Conservation (phyloP, 2,797 vertebrate species). For the Lycodopsis pacificus region DNA sequence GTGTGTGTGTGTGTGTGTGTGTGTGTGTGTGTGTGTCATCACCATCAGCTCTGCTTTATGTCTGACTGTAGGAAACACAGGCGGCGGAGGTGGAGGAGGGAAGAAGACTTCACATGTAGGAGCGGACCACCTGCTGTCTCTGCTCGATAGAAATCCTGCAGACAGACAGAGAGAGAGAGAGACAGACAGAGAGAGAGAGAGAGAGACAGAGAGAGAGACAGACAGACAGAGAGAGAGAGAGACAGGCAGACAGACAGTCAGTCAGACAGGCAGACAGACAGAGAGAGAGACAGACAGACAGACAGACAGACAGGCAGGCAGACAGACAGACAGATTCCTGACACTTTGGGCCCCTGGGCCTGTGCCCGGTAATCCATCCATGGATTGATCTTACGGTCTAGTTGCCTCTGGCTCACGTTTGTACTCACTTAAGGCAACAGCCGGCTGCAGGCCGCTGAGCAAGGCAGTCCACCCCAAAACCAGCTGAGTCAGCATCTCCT, state of each 20-base stretch:
- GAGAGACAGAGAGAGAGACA: not conserved
- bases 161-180: not conserved
- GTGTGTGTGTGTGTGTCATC: conserved; percentile 21
- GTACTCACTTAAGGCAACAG: conserved; percentile 59
- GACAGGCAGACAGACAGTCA: not conserved
- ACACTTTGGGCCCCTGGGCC: no score
- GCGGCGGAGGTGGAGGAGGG: conserved; percentile 72
- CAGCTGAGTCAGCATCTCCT: conserved; percentile 65
- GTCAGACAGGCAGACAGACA: no score
- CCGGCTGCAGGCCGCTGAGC: conserved; percentile 48
- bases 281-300: not conserved
- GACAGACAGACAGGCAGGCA: not conserved
- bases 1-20: not conserved
- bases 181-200: no score
- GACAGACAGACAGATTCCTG: not conserved
- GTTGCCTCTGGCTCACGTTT: not conserved
- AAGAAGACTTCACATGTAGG: conserved; percentile 54
- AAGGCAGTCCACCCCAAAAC: conserved; percentile 65
- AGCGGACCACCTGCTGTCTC: conserved; percentile 23
- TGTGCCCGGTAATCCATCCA: no score
- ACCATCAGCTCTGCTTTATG: conserved; percentile 68
- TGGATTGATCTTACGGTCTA: not conserved
- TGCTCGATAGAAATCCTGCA: conserved; percentile 48
- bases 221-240: not conserved
- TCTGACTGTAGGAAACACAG: conserved; percentile 67